A percentile compares a stretch with the other conserved stretches of the same genome.
Conservation (phyloP, 2,888 invertebrate species). For the Drosophila meridiana region DNA sequence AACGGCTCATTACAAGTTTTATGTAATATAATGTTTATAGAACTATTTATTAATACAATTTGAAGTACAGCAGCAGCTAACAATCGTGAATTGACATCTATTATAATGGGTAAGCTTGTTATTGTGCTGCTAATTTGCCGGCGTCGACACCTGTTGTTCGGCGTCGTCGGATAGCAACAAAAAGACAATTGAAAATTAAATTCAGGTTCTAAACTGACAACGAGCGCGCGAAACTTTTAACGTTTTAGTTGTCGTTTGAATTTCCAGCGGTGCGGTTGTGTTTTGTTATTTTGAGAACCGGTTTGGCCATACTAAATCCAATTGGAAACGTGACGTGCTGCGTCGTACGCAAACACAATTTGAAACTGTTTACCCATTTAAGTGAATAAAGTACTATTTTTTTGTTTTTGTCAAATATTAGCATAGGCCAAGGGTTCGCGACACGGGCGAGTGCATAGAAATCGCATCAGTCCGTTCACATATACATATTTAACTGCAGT, state of each 20-base stretch:
- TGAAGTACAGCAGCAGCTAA: background rate
- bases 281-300: conserved; percentile 53
- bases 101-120: conserved; percentile 1
- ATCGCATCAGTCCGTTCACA: conserved; percentile 26
- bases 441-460: conserved; percentile 55
- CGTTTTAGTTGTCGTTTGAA: conserved; percentile 71
- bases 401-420: conserved; percentile 44
- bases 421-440: conserved; percentile 31
- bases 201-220: conserved; percentile 55
- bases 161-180: conserved; percentile 4
- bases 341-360: conserved; percentile 18
- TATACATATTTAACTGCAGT: conserved; percentile 18
- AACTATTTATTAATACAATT: background rate
- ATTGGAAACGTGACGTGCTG: conserved; percentile 49
- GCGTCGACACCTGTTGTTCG: conserved; percentile 42
- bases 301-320: conserved; percentile 44
- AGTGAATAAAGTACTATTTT: conserved; percentile 42
- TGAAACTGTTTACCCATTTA: conserved; percentile 52
- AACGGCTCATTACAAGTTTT: background rate
- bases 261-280: conserved; percentile 70
- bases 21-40: background rate
- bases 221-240: conserved; percentile 49
- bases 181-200: conserved; percentile 34
- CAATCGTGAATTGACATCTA: background rate
- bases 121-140: conserved; percentile 28